Evolutionary conservation across 2,888 invertebrate genomes (phyloP).

Genomic region (Oligia latruncula): DNA sequence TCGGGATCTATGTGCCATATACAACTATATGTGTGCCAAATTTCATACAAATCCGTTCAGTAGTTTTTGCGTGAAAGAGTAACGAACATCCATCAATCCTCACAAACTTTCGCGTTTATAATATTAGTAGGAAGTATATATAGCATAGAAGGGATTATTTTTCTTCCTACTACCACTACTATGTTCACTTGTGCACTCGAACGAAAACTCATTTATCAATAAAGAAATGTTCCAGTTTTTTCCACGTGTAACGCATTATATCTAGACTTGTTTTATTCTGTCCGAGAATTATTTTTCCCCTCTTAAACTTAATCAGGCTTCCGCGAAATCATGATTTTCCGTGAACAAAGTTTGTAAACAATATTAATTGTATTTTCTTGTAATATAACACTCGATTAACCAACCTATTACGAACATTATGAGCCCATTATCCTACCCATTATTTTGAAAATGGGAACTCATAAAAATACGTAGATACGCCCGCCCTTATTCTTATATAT

Average conservation of each 20-base stretch:
- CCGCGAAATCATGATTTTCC: conserved; percentile 3
- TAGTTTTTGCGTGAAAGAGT: too few relatives aligned
- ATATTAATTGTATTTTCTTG: conserved; percentile 1
- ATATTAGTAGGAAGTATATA: too few relatives aligned
- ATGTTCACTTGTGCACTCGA: background rate
- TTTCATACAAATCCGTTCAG: too few relatives aligned
- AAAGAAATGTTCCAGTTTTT: background rate
- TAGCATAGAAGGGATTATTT: too few relatives aligned
- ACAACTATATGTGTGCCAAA: too few relatives aligned
- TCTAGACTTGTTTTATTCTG: background rate
- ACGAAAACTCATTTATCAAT: background rate
- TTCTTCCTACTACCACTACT: too few relatives aligned
- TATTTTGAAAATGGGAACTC: background rate
- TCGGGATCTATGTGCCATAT: too few relatives aligned
- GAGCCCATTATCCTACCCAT: background rate
- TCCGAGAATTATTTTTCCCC: background rate
- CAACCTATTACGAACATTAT: background rate
- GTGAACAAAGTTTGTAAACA: background rate
- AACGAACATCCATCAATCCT: too few relatives aligned
- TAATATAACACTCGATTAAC: background rate
- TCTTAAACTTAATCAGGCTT: background rate
- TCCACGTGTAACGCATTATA: background rate
- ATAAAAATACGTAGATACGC: background rate
- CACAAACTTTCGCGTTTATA: too few relatives aligned
- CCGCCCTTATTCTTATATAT: background rate